Evolutionary conservation across 2,797 vertebrate species (phyloP), one percentile per base, ranked within the genome.

Genomic region (Rhinatrema bivittatum): DNA sequence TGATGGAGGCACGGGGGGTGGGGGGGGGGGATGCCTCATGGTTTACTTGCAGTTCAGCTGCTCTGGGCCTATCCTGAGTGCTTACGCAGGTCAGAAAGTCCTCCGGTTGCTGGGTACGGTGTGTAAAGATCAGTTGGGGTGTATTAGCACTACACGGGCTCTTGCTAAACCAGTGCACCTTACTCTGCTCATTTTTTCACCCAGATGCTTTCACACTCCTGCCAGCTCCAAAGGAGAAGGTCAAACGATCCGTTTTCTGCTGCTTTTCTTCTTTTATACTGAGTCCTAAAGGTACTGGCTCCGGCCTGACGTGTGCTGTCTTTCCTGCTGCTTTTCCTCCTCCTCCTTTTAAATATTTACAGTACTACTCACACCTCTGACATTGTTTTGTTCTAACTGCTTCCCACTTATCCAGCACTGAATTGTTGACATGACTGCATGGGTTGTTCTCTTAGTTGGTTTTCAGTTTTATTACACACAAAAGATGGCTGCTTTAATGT

Each of bases 231-330:
- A 71, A 65, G 54, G 68, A 58, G 60, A 64, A 39, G n/a, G 51
- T 68, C 55, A 46, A 56, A 68, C 69, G 62, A 66, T 39, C 61
- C 0, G 44, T 71, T 65, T 70, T 70, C 66, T 61, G 48, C 68
- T 73, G 65, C 67, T 70, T 68, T 70, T 58, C 65, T 61, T 71
- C 41, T 71, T 42, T 77, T 70, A 39, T 68, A 53, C 66, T 65
- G 53, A 68, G 53, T 64, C 49, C 68, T 68, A 52, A 71, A 79
- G 76, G 74, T 79, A 79, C 68, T 76, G 64, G 53, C 32, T 62
- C 32, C 45, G 45, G 44, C 50, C 61, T 67, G 62, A 53, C 10
- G 36, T 42, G 34, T 20, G 17, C 29, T 56, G 42, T 60, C 53
- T 61, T 50, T 59, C 40, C 57, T 46, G 51, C 60, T 71, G 59